Conservation (phyloP, 2,113 vertebrate species). For the Nymphicus hollandicus region DNA sequence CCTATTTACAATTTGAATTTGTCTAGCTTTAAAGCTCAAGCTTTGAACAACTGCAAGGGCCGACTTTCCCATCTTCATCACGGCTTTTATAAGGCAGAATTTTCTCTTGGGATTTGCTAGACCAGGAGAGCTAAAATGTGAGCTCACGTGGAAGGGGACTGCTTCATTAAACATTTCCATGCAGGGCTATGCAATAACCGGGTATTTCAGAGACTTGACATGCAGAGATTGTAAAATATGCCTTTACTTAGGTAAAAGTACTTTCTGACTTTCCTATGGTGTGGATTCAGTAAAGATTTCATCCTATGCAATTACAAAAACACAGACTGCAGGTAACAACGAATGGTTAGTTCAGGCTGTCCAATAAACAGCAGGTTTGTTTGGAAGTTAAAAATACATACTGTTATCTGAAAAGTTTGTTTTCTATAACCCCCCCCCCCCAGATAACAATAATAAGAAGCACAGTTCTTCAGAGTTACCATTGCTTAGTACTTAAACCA, state of each 20-base stretch:
- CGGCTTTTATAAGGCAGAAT: not conserved
- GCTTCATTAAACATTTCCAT: not conserved
- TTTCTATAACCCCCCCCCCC: fast-evolving
- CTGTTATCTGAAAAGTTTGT: not conserved
- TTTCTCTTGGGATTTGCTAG: not conserved
- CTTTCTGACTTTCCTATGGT: not conserved
- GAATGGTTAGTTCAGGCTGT: not conserved
- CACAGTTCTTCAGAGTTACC: not conserved
- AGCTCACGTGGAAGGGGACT: not conserved
- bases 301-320: not conserved
- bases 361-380: not conserved
- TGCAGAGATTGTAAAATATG: not conserved
- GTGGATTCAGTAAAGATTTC: not conserved
- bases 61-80: not conserved
- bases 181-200: not conserved
- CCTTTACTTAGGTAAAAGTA: not conserved
- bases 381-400: not conserved
- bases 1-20: not conserved
- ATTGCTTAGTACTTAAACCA: not conserved
- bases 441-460: not conserved
- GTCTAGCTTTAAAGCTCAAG: slow-evolving; percentile 9
- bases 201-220: not conserved
- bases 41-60: not conserved
- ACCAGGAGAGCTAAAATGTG: not conserved
- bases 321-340: not conserved